Percentiles rank a stretch among this genome's conserved stretches.
Evolutionary conservation across 2,888 invertebrate genomes (phyloP).

Genomic region (Parthenolecanium corni): DNA sequence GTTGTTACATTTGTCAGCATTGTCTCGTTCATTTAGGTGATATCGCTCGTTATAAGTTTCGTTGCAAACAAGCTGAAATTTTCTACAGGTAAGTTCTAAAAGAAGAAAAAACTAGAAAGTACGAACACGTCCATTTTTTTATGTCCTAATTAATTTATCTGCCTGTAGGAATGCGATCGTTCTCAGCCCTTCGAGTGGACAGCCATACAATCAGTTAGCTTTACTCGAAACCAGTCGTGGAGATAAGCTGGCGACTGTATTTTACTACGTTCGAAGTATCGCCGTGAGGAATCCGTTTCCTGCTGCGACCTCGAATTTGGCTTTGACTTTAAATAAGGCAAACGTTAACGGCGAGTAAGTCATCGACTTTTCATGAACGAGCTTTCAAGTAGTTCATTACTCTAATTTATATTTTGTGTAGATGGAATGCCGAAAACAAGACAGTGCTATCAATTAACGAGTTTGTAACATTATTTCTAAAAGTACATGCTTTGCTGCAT

Average conservation of each 20-base stretch:
- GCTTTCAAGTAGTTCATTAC: constrained; percentile 2
- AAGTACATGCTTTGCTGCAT: constrained; percentile 49
- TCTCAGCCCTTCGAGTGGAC: constrained; percentile 64
- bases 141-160: background rate
- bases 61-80: constrained; percentile 67
- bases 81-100: constrained; percentile 60
- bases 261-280: constrained; percentile 73
- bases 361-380: background rate
- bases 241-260: constrained; percentile 68
- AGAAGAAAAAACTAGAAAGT: too few relatives aligned
- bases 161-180: constrained; percentile 54
- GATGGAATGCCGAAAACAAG: constrained; percentile 42
- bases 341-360: constrained; percentile 30
- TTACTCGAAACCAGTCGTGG: constrained; percentile 69
- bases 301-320: constrained; percentile 66
- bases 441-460: constrained; percentile 50
- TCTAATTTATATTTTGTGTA: constrained; percentile 34
- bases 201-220: constrained; percentile 81
- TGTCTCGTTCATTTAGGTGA: constrained; percentile 82
- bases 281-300: constrained; percentile 76
- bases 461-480: constrained; percentile 49
- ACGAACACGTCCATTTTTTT: too few relatives aligned
- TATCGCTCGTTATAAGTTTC: constrained; percentile 69
- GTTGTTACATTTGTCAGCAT: constrained; percentile 76
- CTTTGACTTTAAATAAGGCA: constrained; percentile 51